Conservation (phyloP, 2,888 invertebrate genomes). For the Galeopsomyia nigrocyanea region DNA sequence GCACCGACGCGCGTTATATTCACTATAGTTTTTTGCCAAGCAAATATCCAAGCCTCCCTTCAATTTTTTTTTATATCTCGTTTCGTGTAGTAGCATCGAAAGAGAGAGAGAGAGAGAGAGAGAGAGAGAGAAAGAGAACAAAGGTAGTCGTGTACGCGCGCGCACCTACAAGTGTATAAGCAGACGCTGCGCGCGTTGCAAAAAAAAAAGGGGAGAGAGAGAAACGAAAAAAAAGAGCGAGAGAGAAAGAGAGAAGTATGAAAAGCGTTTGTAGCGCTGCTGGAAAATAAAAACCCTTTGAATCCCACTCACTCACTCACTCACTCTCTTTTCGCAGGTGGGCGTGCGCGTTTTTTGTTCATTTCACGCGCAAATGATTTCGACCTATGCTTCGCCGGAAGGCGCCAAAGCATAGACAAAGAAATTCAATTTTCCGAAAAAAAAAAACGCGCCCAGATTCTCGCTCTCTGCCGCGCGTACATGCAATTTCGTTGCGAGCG, state of each 20-base stretch:
- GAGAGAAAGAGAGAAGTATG: not conserved
- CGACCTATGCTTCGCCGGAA: slow-evolving; percentile 20
- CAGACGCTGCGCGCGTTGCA: not conserved
- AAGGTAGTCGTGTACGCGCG: not conserved
- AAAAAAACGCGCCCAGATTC: too few relatives aligned
- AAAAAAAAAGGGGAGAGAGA: not conserved
- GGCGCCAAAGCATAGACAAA: slow-evolving; percentile 29
- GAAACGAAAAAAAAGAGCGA: not conserved
- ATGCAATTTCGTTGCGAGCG: too few relatives aligned
- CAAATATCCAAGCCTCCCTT: too few relatives aligned
- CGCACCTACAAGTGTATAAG: slow-evolving; percentile 40
- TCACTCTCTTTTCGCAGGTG: too few relatives aligned
- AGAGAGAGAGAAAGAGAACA: too few relatives aligned
- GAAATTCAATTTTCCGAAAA: slow-evolving; percentile 39
- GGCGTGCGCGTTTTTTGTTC: slow-evolving; percentile 13
- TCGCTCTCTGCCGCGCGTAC: too few relatives aligned
- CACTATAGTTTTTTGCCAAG: too few relatives aligned
- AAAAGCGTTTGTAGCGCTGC: not conserved
- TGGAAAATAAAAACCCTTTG: slow-evolving; percentile 44
- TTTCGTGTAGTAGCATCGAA: too few relatives aligned
- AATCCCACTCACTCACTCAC: slow-evolving; percentile 11
- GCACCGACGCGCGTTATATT: too few relatives aligned
- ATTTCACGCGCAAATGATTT: slow-evolving; percentile 36
- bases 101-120: too few relatives aligned
- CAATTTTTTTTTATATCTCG: too few relatives aligned